Base-by-base conservation (phyloP, 2,797 vertebrate species). In the Galaxias olidus region DNA sequence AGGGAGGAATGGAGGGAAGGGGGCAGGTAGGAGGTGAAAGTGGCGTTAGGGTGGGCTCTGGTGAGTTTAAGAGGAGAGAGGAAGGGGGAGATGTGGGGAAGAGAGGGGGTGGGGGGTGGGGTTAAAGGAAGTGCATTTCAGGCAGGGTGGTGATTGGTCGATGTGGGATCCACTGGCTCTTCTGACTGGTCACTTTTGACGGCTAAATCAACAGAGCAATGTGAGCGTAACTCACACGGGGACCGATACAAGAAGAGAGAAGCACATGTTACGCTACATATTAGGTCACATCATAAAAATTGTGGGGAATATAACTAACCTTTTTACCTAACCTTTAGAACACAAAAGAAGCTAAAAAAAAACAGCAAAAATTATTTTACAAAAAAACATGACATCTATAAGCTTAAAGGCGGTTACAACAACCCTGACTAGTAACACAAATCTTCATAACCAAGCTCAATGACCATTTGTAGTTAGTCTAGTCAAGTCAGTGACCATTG, bases 121-220 rank as follows among this genome's bases (percentile, higher is more conserved):
- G 78, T 85, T 87, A 87, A 72, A 87, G 79, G 87, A 85, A 81
- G 83, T 86, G 88, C 79, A 84, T 74, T 84, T 86, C 85, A 89
- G 85, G 87, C 85, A 85, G 58, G 86, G 76, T 78, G 84, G 89
- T 93, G 93, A 91, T 84, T 82, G 91, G 92, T 87, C 85, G 87
- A 92, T 92, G 90, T 88, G 83, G 88, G 84, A 86, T 84, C 90
- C 91, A 91, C 95, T 92, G 93, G 88, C 89, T 94, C 88, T 91
- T 96, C 96, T 97, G 96, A 98, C 94, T 98, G 97, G 96, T 97
- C 95, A 96, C 88, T 79, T 87, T 76, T 78, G 78, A 76, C 79
- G 66, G 74, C 60, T 74, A 68, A 72, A 73, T 72, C 65, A 64
- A 71, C 65, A 70, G 66, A 73, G 63, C 58, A n/a, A 74, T 54